Evolutionary conservation across 2,888 invertebrate genomes (phyloP).

Genomic region (Norana najaformis): DNA sequence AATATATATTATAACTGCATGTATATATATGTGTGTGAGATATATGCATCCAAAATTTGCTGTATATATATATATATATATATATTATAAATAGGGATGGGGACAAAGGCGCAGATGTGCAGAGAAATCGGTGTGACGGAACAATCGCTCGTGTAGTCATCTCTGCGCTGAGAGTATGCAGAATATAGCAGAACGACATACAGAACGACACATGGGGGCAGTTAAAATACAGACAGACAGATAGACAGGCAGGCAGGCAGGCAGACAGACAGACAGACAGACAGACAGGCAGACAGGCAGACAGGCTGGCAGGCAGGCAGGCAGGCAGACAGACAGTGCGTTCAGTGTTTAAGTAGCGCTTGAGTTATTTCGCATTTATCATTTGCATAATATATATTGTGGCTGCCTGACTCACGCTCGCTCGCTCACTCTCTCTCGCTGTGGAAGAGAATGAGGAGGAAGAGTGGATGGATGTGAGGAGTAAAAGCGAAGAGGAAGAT

Average conservation of each 20-base stretch:
- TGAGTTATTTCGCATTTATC: too few species aligned
- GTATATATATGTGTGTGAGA: background rate
- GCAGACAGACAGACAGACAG: background rate
- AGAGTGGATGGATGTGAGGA: too few species aligned
- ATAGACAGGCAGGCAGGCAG: background rate
- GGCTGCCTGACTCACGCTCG: too few species aligned
- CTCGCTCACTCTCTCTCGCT: background rate
- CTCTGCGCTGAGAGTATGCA: background rate
- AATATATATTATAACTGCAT: background rate
- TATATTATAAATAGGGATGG: background rate
- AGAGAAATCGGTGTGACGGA: background rate
- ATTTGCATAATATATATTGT: too few species aligned
- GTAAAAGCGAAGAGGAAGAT: too few species aligned
- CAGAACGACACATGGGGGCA: too few species aligned
- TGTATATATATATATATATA: background rate
- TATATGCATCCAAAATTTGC: too few species aligned
- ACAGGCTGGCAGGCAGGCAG: background rate
- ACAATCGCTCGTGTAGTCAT: background rate
- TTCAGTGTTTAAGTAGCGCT: too few species aligned
- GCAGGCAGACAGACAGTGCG: too few species aligned
- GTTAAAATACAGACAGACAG: background rate
- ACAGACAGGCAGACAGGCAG: background rate
- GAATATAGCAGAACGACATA: background rate
- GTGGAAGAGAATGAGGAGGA: background rate
- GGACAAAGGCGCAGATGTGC: background rate